Evolutionary conservation across 1,140 invertebrate species (phyloP).

Genomic region (Drosophila nikananu): DNA sequence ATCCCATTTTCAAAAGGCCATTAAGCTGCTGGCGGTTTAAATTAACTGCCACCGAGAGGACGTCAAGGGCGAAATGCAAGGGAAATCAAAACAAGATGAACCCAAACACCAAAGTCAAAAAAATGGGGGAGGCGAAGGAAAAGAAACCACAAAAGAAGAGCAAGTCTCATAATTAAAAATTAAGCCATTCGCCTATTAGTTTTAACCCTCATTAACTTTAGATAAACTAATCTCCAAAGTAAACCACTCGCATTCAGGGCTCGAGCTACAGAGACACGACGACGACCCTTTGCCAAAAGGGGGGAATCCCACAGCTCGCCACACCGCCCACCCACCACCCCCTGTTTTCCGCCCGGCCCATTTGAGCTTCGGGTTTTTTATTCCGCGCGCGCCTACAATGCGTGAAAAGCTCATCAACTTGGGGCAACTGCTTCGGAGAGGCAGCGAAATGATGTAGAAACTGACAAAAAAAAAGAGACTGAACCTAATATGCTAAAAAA

Average conservation of each 20-base stretch:
- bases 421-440: conserved; percentile 32
- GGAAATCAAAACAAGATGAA: conserved; percentile 41
- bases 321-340: not conserved
- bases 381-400: conserved; percentile 72
- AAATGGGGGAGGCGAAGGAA: conserved; percentile 38
- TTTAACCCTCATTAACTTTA: conserved; percentile 84
- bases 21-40: conserved; percentile 61
- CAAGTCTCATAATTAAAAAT: conserved; percentile 83
- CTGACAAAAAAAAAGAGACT: conserved; percentile 44
- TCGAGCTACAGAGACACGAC: conserved; percentile 44
- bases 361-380: conserved; percentile 42
- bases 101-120: conserved; percentile 21
- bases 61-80: conserved; percentile 44
- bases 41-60: conserved; percentile 64
- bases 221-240: conserved; percentile 84
- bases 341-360: not conserved
- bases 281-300: conserved; percentile 69
- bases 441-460: conserved; percentile 78
- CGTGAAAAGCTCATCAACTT: conserved; percentile 81
- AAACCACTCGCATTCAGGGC: conserved; percentile 77
- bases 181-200: conserved; percentile 84
- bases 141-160: conserved; percentile 61
- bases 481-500: conserved; percentile 73
- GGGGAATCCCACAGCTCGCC: conserved; percentile 11
- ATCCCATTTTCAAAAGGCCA: conserved; percentile 61